Percentiles rank a stretch among this genome's conserved stretches.
phyloP scores from a whole-genome alignment of 2,888 invertebrate genomes.

The Eristalis tenax region DNA sequence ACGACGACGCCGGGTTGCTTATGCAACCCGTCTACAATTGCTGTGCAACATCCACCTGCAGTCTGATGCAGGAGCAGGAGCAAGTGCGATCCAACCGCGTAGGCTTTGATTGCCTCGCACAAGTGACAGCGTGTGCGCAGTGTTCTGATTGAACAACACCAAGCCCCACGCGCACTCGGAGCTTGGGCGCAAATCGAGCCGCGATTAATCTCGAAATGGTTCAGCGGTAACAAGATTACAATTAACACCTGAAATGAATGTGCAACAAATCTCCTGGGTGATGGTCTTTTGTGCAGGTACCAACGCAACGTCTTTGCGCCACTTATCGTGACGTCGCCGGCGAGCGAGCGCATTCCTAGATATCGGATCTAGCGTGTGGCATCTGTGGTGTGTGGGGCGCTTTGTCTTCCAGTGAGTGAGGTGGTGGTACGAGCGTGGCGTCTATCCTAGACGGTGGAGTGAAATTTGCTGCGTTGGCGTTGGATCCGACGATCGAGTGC shows the following conservation, averaged over 20 bases:
- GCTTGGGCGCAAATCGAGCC: constrained; percentile 61
- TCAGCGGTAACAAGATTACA: constrained; percentile 71
- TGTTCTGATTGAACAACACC: constrained; percentile 44
- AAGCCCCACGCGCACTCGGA: constrained; percentile 18
- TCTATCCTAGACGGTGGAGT: constrained; percentile 22
- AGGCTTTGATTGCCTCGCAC: constrained; percentile 44
- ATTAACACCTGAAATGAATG: constrained; percentile 71
- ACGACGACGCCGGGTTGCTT: constrained; percentile 34
- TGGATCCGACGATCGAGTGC: neutral
- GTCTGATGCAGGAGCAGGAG: neutral
- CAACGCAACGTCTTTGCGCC: constrained; percentile 4
- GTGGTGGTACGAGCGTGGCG: constrained; percentile 3
- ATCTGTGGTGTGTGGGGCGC: constrained; percentile 25
- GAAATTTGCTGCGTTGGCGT: constrained; percentile 41
- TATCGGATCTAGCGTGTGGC: constrained; percentile 55
- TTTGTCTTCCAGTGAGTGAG: constrained; percentile 29
- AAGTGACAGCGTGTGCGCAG: constrained; percentile 30
- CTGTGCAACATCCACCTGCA: constrained; percentile 43
- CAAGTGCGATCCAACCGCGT: constrained; percentile 13
- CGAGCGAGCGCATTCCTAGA: constrained; percentile 45
- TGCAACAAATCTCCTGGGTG: constrained; percentile 63
- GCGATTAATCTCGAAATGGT: constrained; percentile 70
- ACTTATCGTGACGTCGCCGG: constrained; percentile 50
- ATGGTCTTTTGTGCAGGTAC: constrained; percentile 57
- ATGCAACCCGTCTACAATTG: constrained; percentile 14